Conservation (phyloP, 1,140 invertebrate species). For the Chrysomallon squamiferum region DNA sequence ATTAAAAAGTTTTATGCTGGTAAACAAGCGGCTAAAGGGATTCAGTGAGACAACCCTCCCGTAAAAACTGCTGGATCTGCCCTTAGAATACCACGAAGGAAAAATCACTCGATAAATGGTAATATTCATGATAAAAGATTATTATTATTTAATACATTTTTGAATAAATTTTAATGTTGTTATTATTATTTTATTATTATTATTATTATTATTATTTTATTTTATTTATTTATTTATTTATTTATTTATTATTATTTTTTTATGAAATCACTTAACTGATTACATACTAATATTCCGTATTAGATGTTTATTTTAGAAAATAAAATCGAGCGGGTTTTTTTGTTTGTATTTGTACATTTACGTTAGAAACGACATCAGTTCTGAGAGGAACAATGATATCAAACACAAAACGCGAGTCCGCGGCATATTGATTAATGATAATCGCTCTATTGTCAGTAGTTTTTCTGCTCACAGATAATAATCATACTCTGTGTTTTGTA, state of each 20-base stretch:
- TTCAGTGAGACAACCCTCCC: not conserved
- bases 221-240: not conserved
- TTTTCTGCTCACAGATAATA: too few relatives aligned
- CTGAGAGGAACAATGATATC: too few relatives aligned
- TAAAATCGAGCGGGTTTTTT: too few relatives aligned
- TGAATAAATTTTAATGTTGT: not conserved
- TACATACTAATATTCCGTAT: not conserved
- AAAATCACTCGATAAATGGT: not conserved
- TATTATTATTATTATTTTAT: not conserved
- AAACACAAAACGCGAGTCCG: too few relatives aligned
- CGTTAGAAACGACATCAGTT: too few relatives aligned
- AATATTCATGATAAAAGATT: not conserved
- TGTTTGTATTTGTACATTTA: too few relatives aligned
- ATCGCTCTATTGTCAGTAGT: too few relatives aligned
- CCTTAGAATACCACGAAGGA: not conserved
- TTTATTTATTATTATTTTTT: not conserved
- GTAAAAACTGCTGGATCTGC: not conserved
- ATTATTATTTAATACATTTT: not conserved
- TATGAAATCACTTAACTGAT: not conserved
- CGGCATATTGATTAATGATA: too few relatives aligned
- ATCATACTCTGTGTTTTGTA: too few relatives aligned
- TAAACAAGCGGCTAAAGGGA: not conserved
- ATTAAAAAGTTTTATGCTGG: too few relatives aligned
- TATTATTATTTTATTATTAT: not conserved
- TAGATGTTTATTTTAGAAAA: not conserved